phyloP scores from a whole-genome alignment of 2,113 vertebrate species.

The Microcebus tavaratra region DNA sequence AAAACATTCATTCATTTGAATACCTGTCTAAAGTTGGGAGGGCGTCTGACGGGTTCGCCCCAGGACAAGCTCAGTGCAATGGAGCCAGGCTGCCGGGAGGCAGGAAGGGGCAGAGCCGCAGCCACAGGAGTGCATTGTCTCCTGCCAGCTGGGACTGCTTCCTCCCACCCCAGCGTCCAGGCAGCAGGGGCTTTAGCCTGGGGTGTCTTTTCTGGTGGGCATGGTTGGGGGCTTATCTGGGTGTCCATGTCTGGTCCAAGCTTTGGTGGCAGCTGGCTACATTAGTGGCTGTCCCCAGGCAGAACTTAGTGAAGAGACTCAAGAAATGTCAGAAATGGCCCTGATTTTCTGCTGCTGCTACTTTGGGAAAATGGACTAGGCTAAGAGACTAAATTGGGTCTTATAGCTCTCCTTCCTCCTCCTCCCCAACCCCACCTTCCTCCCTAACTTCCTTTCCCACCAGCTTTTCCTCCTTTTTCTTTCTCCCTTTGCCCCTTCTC shows the following conservation, averaged over 20 bases:
- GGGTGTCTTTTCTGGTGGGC: slow-evolving; percentile 14
- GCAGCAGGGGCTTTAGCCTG: neutral
- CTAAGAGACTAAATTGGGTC: neutral
- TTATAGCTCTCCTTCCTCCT: neutral
- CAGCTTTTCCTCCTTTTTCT: neutral
- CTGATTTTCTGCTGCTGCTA: neutral
- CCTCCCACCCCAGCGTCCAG: neutral
- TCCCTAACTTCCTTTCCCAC: neutral
- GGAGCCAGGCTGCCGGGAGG: slow-evolving; percentile 66
- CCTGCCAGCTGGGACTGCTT: slow-evolving; percentile 60
- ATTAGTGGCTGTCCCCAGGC: neutral
- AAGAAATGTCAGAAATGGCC: neutral
- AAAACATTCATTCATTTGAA: slow-evolving; percentile 73
- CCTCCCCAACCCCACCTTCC: neutral
- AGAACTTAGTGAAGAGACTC: neutral
- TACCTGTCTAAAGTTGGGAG: slow-evolving; percentile 63
- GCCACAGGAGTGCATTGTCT: slow-evolving; percentile 47
- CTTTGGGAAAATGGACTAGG: neutral
- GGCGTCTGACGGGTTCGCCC: slow-evolving; percentile 62
- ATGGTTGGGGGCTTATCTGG: neutral
- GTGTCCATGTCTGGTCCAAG: rapidly evolving
- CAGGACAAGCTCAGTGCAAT: slow-evolving; percentile 25
- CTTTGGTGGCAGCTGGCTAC: neutral
- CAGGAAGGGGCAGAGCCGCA: slow-evolving; percentile 63
- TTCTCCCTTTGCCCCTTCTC: neutral